A percentile compares a stretch with the other conserved stretches of the same genome.
phyloP scores from a whole-genome alignment of 2,888 invertebrate species.

The Tetranychus piercei region DNA sequence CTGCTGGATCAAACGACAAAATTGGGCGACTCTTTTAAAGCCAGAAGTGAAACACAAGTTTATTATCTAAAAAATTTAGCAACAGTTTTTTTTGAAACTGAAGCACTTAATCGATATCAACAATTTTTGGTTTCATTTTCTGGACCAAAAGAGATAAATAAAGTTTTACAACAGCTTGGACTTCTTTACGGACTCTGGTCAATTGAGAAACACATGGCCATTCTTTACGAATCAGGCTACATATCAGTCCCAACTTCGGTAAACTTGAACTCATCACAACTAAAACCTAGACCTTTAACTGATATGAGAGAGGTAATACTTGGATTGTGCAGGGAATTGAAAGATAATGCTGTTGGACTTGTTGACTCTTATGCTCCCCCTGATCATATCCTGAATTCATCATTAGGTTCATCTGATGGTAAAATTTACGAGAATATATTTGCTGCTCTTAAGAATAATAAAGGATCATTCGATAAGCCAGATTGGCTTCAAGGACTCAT shows the following conservation, averaged over 20 bases:
- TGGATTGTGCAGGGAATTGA: constrained; percentile 47
- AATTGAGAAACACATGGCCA: constrained; percentile 49
- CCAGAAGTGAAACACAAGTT: constrained; percentile 64
- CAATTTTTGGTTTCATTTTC: constrained; percentile 13
- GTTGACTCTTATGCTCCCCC: constrained; percentile 71
- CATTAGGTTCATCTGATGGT: constrained; percentile 64
- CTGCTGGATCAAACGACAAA: constrained; percentile 30
- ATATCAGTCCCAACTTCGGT: constrained; percentile 27
- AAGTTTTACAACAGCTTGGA: constrained; percentile 31
- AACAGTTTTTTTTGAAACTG: constrained; percentile 53
- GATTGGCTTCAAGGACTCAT: constrained; percentile 24
- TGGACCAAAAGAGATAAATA: constrained; percentile 8
- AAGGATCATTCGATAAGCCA: constrained; percentile 22
- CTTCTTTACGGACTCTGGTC: constrained; percentile 34
- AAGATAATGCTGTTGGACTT: constrained; percentile 52
- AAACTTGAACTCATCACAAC: neutral
- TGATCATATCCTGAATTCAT: constrained; percentile 69
- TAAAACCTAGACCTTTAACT: neutral
- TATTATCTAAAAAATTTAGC: constrained; percentile 59
- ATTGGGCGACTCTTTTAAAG: constrained; percentile 44
- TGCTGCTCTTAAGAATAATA: constrained; percentile 22
- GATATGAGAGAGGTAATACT: constrained; percentile 48
- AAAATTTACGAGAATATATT: constrained; percentile 32
- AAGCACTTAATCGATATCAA: constrained; percentile 16
- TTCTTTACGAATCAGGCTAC: constrained; percentile 41